A percentile compares a stretch with the other conserved stretches of the same genome.
phyloP scores from a whole-genome alignment of 1,140 invertebrate genomes.

The Tetragnatha versicolor region DNA sequence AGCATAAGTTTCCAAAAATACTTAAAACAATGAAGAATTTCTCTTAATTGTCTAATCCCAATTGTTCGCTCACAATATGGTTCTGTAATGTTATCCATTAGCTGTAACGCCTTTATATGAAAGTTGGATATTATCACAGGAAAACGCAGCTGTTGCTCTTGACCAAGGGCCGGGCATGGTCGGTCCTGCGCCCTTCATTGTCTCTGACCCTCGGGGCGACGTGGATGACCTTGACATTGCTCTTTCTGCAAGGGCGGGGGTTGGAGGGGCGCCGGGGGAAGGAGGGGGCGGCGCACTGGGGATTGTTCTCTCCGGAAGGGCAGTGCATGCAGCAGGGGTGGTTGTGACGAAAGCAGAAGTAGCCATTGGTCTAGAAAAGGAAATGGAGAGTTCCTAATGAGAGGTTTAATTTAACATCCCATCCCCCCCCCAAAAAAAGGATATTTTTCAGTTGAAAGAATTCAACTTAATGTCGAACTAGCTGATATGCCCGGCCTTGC shows the following conservation, averaged over 20 bases:
- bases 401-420: no score
- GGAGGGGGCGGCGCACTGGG: neutral
- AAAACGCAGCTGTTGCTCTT: conserved; percentile 37
- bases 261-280: neutral
- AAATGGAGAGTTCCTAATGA: no score
- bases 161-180: neutral
- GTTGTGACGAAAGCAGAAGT: neutral
- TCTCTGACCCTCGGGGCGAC: conserved; percentile 26
- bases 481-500: no score
- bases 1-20: no score
- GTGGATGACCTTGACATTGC: conserved; percentile 28
- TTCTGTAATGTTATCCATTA: no score
- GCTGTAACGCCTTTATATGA: no score
- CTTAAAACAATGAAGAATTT: no score
- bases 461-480: neutral
- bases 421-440: neutral
- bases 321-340: neutral
- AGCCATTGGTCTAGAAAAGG: conserved; percentile 20
- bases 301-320: neutral
- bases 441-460: neutral
- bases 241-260: conserved; percentile 13
- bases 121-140: no score
- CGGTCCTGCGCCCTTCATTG: neutral
- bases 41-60: no score
- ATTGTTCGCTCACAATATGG: no score